Percentiles rank a stretch among this genome's conserved stretches.
phyloP scores from a whole-genome alignment of 2,888 invertebrate genomes.

The Tupiocoris notatus region DNA sequence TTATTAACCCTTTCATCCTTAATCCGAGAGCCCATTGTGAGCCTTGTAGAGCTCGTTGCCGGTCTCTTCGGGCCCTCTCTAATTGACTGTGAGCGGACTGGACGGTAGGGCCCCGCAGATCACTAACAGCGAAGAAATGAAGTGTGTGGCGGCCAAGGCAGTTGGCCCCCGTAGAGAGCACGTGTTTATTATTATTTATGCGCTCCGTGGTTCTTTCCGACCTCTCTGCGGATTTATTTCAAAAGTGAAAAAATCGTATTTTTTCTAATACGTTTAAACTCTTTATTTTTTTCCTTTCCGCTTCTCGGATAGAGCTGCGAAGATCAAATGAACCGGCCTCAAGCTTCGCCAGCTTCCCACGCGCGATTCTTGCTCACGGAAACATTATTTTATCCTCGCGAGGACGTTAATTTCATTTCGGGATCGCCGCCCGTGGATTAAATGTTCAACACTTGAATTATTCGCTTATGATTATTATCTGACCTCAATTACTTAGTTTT shows the following conservation, averaged over 20 bases:
- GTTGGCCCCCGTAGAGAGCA: constrained; percentile 32
- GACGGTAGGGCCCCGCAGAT: too few species aligned
- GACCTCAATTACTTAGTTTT: too few species aligned
- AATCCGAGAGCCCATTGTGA: constrained; percentile 36
- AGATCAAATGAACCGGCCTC: constrained; percentile 28
- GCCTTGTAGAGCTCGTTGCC: not conserved
- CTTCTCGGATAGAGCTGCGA: not conserved
- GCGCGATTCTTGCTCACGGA: constrained; percentile 15
- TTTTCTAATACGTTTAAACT: not conserved
- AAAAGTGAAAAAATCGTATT: constrained; percentile 21
- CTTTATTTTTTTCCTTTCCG: constrained; percentile 7
- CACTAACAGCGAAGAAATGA: too few species aligned
- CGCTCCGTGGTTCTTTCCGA: constrained; percentile 25
- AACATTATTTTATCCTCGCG: constrained; percentile 26
- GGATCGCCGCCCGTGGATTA: not conserved
- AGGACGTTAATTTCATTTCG: constrained; percentile 21
- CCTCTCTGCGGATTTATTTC: constrained; percentile 37
- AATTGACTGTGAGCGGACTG: constrained; percentile 25
- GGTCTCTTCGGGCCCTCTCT: not conserved
- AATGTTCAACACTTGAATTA: constrained; percentile 1
- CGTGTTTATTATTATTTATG: constrained; percentile 42
- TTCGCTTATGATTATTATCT: not conserved
- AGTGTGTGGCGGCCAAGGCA: too few species aligned
- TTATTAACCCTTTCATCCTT: constrained; percentile 38
- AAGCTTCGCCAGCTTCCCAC: constrained; percentile 16